Evolutionary conservation across 53 echinoderm and acorn worm species (phyloP), one percentile per base, ranked within the genome.

Genomic region (Pentamera pediparva): DNA sequence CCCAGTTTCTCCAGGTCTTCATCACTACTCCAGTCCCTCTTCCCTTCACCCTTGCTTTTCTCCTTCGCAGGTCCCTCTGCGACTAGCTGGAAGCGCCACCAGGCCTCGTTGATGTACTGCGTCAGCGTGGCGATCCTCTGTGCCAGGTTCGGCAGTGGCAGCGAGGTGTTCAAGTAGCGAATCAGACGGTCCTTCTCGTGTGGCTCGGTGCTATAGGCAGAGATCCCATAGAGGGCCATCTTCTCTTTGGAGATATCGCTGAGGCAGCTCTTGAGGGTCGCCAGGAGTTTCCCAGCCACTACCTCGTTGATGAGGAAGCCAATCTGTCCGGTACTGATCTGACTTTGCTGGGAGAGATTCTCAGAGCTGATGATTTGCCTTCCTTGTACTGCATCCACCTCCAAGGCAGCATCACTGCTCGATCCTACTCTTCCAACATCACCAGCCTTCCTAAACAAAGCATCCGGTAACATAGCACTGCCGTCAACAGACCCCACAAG

Each of bases 41-140:
- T 27, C 4, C 17, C 24, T n/a, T 39, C 31, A 35, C 38, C 56
- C 43, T 28, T 18, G 6, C 30, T 27, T 6, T 29, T 26, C n/a
- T 36, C 31, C 2, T 17, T 25, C 29, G 30, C 45, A 26, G 29
- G n/a, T 35, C 73, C 32, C 25, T 75, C 60, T 45, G 90, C 87
- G 2, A 94, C 95, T 9, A 94, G 85, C 59, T 85, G 95, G 62
- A 75, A 94, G 45, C 95, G 86, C 95, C 95, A 90, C 75, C 87
- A 82, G 11, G 90, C 87, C 54, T 95, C 90, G 35, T 90, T 95
- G 43, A 90, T 83, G 29, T 80, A 62, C 47, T 90, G 82, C 0
- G 87, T 81, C 19, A 94, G 74, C 40, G 64, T 81, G 1, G 90
- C 85, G 58, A 94, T 89, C 52, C 84, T 87, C n/a, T 85, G 87